A percentile compares a stretch with the other conserved stretches of the same genome.
Conservation (phyloP, 2,113 vertebrate genomes). For the Phalacrocorax aristotelis region DNA sequence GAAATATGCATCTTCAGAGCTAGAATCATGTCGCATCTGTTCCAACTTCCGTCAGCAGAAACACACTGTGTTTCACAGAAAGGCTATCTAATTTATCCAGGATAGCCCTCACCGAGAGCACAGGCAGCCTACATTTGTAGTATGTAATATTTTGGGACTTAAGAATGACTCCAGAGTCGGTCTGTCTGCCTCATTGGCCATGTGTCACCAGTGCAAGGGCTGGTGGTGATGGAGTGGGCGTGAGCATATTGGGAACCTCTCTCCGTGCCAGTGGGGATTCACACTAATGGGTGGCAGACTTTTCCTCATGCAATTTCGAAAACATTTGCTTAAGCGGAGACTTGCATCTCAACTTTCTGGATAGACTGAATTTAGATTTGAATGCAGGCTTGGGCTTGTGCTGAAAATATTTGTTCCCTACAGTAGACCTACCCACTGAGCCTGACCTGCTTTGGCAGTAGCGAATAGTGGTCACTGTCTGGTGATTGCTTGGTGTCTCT, state of each 20-base stretch:
- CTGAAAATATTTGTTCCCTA: not conserved
- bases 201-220: slow-evolving; percentile 3
- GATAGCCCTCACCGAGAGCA: not conserved
- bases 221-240: not conserved
- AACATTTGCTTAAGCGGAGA: not conserved
- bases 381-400: not conserved
- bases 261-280: not conserved
- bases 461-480: not conserved
- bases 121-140: not conserved
- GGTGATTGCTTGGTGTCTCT: not conserved
- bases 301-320: not conserved
- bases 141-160: not conserved
- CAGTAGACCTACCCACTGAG: not conserved
- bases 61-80: not conserved
- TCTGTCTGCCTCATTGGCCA: not conserved
- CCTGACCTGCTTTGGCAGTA: not conserved
- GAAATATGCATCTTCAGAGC: not conserved
- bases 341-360: not conserved
- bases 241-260: not conserved
- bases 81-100: not conserved
- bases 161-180: not conserved
- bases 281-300: not conserved
- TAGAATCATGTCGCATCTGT: not conserved
- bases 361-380: not conserved
- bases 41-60: not conserved